Evolutionary conservation across 2,113 vertebrate species (phyloP).

Genomic region (Gadus chalcogrammus): DNA sequence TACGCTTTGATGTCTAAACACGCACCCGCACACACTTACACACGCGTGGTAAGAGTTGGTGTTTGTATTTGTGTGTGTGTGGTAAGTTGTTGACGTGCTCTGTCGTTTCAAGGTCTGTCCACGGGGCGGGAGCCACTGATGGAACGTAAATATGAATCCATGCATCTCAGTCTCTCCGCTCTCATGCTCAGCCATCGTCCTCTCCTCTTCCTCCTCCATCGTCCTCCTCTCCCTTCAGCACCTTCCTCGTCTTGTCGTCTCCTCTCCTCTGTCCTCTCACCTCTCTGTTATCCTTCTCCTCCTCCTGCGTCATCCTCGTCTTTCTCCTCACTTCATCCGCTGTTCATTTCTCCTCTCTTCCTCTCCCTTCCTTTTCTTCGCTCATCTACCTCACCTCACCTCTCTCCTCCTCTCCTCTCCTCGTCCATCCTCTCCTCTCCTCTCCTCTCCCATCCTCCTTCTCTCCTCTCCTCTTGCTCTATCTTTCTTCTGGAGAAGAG

Average conservation of each 20-base stretch:
- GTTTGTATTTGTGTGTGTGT: no score
- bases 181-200: slow-evolving; percentile 23
- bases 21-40: no score
- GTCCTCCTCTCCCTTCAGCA: slow-evolving; percentile 3
- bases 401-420: background rate
- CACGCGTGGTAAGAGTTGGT: no score
- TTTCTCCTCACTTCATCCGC: slow-evolving; percentile 13
- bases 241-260: slow-evolving; percentile 13
- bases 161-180: slow-evolving; percentile 67
- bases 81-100: slow-evolving; percentile 46
- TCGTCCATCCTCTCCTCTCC: background rate
- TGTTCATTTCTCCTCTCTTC: background rate
- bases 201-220: slow-evolving; percentile 26
- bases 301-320: background rate
- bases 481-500: no score
- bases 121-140: slow-evolving; percentile 69
- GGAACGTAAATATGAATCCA: slow-evolving; percentile 76
- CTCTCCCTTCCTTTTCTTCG: background rate
- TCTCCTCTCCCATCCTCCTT: background rate
- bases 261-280: slow-evolving; percentile 18
- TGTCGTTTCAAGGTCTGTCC: slow-evolving; percentile 76
- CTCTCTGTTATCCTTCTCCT: background rate
- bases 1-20: no score
- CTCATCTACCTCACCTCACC: background rate
- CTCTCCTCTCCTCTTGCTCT: background rate